Evolutionary conservation across 2,797 vertebrate species (phyloP), one percentile per base, ranked within the genome.

Genomic region (Diceros bicornis): DNA sequence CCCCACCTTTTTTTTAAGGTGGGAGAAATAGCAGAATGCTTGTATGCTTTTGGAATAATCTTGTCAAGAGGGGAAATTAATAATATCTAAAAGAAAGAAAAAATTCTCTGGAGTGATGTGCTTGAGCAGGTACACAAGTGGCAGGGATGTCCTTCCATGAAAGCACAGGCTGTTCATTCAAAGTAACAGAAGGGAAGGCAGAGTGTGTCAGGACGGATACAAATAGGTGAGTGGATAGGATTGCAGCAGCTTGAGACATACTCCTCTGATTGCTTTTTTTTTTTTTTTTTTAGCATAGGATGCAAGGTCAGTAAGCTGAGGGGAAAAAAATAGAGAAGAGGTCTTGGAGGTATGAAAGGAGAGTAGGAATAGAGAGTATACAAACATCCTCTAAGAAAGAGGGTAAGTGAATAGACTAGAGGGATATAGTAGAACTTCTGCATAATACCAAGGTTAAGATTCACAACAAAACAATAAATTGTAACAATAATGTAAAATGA

Each of bases 161-260:
- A 32, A 81, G 6, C 44, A 68, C 64, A 90, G 37, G 69, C n/a
- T 79, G 34, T 69, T 69, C 44, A 25, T 25, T 75, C 75, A 59
- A 8, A 83, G 16, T 37, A 71, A 92, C 86, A 93, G 83, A 91
- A 93, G 66, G 29, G 69, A 75, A 78, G 34, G 61, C 84, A 74
- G 47, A 89, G 4, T 41, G 21, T 18, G 11, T 32, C 75, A 55
- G 23, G 69, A 69, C 86, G 59, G 47, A 64, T 9, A 83, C 11
- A 44, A 64, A 71, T 4, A 34, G 20, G 41, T 21, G 16, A 74
- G 17, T 57, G 18, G 5, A 25, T 4, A 37, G 16, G 17, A 61
- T 8, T n/a, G 1, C 13, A 78, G 16, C 29, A 86, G 4, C 20
- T 59, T 37, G 11, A 71, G 7, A 32, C 4, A 21, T 25, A 91